phyloP scores from a whole-genome alignment of 2,888 invertebrate species.

The Diaperis boleti region DNA sequence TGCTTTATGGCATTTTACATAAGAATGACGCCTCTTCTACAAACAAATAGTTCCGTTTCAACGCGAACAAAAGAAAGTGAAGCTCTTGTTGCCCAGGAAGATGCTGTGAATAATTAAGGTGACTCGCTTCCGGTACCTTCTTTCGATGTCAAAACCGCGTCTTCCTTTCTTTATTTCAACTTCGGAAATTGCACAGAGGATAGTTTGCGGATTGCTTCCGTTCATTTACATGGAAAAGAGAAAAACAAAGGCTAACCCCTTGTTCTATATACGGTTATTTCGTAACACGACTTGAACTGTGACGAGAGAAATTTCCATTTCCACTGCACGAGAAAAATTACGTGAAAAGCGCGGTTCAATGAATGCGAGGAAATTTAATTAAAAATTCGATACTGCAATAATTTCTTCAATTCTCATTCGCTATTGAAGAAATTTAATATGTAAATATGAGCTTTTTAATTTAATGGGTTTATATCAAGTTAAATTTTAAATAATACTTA shows the following conservation, averaged over 20 bases:
- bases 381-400: too few relatives aligned
- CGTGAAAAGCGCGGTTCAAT: neutral
- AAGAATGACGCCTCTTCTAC: too few relatives aligned
- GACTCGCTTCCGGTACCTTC: constrained; percentile 22
- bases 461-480: too few relatives aligned
- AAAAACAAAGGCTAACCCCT: too few relatives aligned
- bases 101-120: neutral
- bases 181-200: neutral
- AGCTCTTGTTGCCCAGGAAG: constrained; percentile 22
- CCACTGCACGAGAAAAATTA: neutral
- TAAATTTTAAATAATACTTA: too few relatives aligned
- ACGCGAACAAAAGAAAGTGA: constrained; percentile 27
- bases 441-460: too few relatives aligned
- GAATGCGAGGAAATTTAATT: neutral
- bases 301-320: neutral
- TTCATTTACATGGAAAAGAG: neutral
- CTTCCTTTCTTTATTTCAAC: neutral
- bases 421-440: too few relatives aligned
- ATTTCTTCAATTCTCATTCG: too few relatives aligned
- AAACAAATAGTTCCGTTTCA: constrained; percentile 6
- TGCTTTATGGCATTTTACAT: too few relatives aligned
- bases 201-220: neutral
- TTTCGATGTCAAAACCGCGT: constrained; percentile 2
- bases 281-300: neutral
- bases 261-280: neutral